Conservation (phyloP, 1,140 invertebrate species). For the Hermatobates lingyangjiaoensis region DNA sequence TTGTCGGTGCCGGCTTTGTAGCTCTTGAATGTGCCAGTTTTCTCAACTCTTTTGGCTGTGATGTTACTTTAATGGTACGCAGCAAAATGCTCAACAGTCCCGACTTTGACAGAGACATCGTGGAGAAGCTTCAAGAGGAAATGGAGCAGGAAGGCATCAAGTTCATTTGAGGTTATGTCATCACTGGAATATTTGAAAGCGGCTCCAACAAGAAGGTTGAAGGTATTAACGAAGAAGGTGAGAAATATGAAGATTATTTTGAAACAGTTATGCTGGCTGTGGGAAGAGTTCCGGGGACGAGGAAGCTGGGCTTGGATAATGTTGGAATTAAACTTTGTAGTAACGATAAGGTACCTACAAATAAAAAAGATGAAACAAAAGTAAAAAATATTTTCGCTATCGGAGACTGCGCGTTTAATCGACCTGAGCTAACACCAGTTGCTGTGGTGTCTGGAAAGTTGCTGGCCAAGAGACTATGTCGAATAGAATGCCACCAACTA, state of each 20-base stretch:
- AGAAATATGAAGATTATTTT: conserved; percentile 22
- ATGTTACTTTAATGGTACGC: conserved; percentile 41
- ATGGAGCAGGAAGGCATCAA: conserved; percentile 35
- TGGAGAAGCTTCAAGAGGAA: conserved; percentile 36
- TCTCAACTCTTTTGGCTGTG: conserved; percentile 27
- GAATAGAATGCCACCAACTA: conserved; percentile 11
- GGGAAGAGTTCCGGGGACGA: conserved; percentile 38
- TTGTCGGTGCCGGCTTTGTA: conserved; percentile 46
- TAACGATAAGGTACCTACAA: conserved; percentile 15
- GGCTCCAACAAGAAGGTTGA: conserved; percentile 3
- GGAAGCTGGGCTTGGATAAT: conserved; percentile 33
- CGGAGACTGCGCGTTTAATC: conserved; percentile 47
- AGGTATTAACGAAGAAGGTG: conserved; percentile 18
- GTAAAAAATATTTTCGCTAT: conserved; percentile 28
- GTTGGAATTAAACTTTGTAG: conserved; percentile 29
- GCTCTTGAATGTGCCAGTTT: conserved; percentile 51
- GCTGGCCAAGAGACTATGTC: conserved; percentile 29
- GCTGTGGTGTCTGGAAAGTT: conserved; percentile 43
- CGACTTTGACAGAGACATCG: conserved; percentile 53
- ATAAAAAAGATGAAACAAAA: conserved; percentile 24
- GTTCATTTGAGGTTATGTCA: conserved; percentile 35
- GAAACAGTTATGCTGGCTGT: conserved; percentile 42
- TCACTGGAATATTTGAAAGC: conserved; percentile 27
- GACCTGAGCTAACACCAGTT: conserved; percentile 45
- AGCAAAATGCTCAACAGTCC: conserved; percentile 21